A percentile compares a stretch with the other conserved stretches of the same genome.
Conservation (phyloP, 2,113 vertebrate genomes). For the Sterna hirundo region DNA sequence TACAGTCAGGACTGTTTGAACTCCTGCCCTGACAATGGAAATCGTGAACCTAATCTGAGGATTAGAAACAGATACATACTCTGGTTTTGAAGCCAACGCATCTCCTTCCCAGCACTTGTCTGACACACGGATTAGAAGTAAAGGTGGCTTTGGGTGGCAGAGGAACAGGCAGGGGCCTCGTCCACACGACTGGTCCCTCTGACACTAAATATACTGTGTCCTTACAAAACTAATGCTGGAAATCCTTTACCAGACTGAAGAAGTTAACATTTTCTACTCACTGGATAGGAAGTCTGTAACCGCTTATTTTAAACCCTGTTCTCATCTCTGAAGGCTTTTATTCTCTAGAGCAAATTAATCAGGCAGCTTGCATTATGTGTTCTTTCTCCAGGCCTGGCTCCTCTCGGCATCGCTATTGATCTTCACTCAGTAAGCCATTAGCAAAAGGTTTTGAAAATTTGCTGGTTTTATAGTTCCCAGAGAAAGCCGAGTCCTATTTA, state of each 20-base stretch:
- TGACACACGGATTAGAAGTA: background rate
- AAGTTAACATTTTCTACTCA: slow-evolving; percentile 33
- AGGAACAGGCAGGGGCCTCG: background rate
- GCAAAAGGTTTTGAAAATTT: slow-evolving; percentile 48
- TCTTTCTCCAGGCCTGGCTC: slow-evolving; percentile 53
- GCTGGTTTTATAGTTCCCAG: slow-evolving; percentile 29
- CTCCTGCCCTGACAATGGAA: background rate
- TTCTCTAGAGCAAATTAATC: slow-evolving; percentile 61
- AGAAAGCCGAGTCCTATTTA: slow-evolving; percentile 12
- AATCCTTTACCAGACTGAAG: background rate
- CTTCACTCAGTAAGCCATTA: slow-evolving; percentile 56
- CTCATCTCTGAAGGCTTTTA: slow-evolving; percentile 60
- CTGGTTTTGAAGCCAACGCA: background rate
- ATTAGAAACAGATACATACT: background rate
- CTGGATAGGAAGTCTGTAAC: background rate
- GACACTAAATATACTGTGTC: background rate
- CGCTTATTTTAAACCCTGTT: slow-evolving; percentile 44
- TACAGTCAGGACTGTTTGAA: background rate
- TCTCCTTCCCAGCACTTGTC: background rate
- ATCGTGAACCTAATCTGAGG: background rate
- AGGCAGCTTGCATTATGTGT: slow-evolving; percentile 36
- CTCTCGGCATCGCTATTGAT: slow-evolving; percentile 51
- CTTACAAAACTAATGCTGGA: background rate
- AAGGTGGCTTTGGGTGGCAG: background rate
- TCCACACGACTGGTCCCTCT: background rate